Percentiles rank a stretch among this genome's conserved stretches.
Evolutionary conservation across 1,140 invertebrate genomes (phyloP).

Genomic region (Batillaria attramentaria): DNA sequence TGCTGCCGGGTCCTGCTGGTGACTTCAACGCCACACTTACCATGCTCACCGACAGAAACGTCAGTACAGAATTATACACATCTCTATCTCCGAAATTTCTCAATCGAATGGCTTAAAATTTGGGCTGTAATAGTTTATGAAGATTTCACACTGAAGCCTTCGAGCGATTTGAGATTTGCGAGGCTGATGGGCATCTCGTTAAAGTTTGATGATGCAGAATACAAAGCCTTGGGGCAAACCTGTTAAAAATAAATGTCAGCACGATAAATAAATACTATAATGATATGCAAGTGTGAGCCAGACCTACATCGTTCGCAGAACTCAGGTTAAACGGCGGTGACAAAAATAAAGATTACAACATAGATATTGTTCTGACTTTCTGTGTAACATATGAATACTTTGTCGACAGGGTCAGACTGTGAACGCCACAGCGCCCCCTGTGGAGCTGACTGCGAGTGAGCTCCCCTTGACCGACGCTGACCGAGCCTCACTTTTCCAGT

Average conservation of each 20-base stretch:
- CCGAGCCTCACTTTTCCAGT: neutral
- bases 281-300: no score
- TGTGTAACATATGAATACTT: no score
- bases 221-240: no score
- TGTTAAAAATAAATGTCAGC: no score
- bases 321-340: no score
- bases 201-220: no score
- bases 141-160: neutral
- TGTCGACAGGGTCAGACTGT: neutral
- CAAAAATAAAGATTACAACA: no score
- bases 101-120: neutral
- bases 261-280: no score
- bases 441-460: constrained; percentile 3
- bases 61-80: neutral
- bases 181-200: no score
- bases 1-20: neutral
- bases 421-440: neutral
- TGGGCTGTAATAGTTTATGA: neutral
- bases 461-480: neutral
- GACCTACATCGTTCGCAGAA: no score
- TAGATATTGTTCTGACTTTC: no score
- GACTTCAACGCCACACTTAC: neutral
- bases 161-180: no score
- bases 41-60: neutral
- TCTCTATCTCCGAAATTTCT: neutral